Evolutionary conservation across 30 jellyfish, hydroid and myxozoan species (phyloP).

Genomic region (Phacellophora camtschatica): DNA sequence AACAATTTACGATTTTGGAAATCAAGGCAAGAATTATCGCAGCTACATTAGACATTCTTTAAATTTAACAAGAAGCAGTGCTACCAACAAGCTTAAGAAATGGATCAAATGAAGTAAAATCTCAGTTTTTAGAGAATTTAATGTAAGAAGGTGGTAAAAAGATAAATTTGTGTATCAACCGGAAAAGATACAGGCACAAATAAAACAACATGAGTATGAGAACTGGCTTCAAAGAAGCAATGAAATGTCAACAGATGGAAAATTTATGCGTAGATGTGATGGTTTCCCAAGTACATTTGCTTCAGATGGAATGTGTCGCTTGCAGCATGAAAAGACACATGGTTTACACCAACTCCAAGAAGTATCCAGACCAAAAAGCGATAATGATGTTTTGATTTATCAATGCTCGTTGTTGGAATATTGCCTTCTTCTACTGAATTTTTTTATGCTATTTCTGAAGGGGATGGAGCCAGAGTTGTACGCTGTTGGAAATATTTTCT

Average conservation of each 20-base stretch:
- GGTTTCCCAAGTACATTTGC: background rate
- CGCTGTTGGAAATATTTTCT: conserved; percentile 19
- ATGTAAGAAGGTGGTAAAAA: background rate
- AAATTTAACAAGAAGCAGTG: background rate
- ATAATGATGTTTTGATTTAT: background rate
- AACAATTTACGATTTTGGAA: background rate
- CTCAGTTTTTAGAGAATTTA: background rate
- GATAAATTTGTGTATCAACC: background rate
- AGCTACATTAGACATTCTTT: background rate
- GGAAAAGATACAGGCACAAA: background rate
- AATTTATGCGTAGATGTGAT: background rate
- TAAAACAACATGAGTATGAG: background rate
- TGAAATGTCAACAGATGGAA: background rate
- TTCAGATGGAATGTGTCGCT: background rate
- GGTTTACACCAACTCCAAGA: background rate
- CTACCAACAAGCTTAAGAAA: background rate
- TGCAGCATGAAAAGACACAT: background rate
- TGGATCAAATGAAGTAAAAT: background rate
- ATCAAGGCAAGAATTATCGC: background rate
- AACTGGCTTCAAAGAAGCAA: background rate
- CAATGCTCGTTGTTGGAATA: background rate
- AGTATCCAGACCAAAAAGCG: background rate
- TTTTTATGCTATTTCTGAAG: conserved; percentile 5
- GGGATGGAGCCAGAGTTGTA: conserved; percentile 17
- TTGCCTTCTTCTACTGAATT: background rate